Percentiles rank a stretch among this genome's conserved stretches.
These are phyloP conservation scores for Sciurus carolinensis DNA, from an alignment of 2,797 vertebrate species.

Conservation along the genomic window DNA sequence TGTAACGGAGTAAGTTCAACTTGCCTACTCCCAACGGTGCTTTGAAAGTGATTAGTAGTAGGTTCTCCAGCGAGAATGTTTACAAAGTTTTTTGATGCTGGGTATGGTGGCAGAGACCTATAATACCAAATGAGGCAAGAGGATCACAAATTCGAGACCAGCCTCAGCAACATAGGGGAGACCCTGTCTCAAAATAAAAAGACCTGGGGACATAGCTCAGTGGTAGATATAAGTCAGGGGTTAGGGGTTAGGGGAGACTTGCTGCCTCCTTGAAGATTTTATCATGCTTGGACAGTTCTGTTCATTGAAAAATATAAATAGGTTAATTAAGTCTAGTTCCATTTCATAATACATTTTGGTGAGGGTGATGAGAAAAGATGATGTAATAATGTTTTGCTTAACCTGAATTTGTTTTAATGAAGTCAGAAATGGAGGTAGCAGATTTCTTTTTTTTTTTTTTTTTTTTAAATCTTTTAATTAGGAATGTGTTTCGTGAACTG, in stretches of 20 bases:
- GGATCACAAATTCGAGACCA: not conserved
- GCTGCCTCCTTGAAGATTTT: not conserved
- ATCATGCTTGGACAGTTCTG: not conserved
- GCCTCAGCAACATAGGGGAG: not conserved
- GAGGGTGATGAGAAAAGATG: not conserved
- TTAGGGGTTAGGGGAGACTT: not conserved
- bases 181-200: not conserved
- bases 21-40: not conserved
- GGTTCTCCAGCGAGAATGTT: constrained; percentile 17
- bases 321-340: not conserved
- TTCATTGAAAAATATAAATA: constrained; percentile 34
- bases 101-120: not conserved
- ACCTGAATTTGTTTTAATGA: not conserved
- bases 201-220: not conserved
- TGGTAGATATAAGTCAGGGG: not conserved
- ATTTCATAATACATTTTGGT: constrained; percentile 15
- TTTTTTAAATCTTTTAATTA: not conserved
- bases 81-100: not conserved
- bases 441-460: constrained; percentile 3
- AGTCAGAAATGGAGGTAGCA: not conserved
- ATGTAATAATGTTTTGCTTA: not conserved
- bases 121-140: no score
- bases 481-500: not conserved
- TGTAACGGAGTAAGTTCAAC: not conserved
- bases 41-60: not conserved